Base-by-base conservation (phyloP, 2,888 invertebrate genomes). In the Apamea epomidion region DNA sequence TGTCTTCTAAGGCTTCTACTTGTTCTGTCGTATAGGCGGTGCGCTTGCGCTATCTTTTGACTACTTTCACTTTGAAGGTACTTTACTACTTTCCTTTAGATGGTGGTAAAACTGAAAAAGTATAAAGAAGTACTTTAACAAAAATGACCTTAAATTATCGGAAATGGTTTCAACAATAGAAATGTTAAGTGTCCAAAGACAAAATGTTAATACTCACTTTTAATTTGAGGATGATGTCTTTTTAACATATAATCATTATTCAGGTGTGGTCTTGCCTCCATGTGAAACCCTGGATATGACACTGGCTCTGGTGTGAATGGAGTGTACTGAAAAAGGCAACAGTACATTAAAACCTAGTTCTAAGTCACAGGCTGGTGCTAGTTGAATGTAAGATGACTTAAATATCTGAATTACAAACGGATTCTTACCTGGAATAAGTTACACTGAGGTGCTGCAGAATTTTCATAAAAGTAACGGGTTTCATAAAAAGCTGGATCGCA, bases 11-110 rank as follows among this genome's bases (percentile, higher is more conserved):
- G 82, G 97, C 97, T 72, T 98, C 97, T 14, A 98, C 94, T 94
- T 98, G 98, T 1, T 97, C 96, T 65, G 98, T 98, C 0, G 98
- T 98, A 93, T 98, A 98, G 0, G 98, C 98, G 0, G 98, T 98
- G 68, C 98, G 96, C 0, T 98, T 97, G 54, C 98, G 96, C 92
- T 98, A 98, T 1, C 94, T 93, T 74, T 93, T 95, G 1, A 90
- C 86, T 37, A 91, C 32, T 32, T 32, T 32, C 32, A 32, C 32
- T 32, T 32, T 32, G 2, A 32, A 32, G 32, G 32, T 32, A n/a
- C n/a, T n/a, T n/a, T n/a, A n/a, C n/a, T n/a, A n/a, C n/a, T n/a
- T n/a, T 32, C 32, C 32, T 32, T 32, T 32, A 32, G 32, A 32
- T 32, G 32, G 3, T 32, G 32, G 32, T 32, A 32, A 32, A 32